Evolutionary conservation across 2,113 vertebrate genomes (phyloP), one percentile per base, ranked within the genome.

Genomic region (Xiphophorus hellerii): DNA sequence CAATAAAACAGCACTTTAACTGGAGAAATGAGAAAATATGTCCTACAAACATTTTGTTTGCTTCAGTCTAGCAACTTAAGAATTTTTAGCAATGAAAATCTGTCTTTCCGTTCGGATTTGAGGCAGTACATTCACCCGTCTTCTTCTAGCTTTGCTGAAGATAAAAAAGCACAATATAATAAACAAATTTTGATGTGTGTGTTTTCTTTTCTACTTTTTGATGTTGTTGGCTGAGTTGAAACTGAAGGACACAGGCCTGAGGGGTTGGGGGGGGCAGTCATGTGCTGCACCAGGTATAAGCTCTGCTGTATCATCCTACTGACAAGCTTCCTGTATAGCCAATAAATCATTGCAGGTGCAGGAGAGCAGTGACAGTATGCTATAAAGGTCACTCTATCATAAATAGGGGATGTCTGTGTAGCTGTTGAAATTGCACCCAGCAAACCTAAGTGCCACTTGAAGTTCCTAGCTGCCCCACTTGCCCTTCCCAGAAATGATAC

Each of bases 271-370:
- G 12, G 15, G 17, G 44, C 15, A 42, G 62, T 79, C 77, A 90
- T 77, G 64, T 78, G 77, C 75, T 69, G 73, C 78, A 48, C 76
- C 5, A 0, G 15, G 72, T 73, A 80, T 73, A 89, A 82, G 81
- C 13, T 37, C 71, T 5, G 0, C 61, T 20, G 33, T 77, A 84
- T 82, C 85, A 80, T 73, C 84, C 28, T n/a, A 37, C 79, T 71
- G 74, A 82, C 73, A 78, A 71, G 78, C 58, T 35, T 79, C 75
- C 77, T 81, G 71, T 80, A n/a, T 22, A 71, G 79, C 84, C 89
- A 77, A 88, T 89, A 91, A 92, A 93, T 91, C 90, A 89, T 62
- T 77, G 84, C 83, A 86, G 85, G 80, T 86, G 84, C 76, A 68
- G 69, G 73, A 74, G 86, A 86, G 80, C 83, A 33, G 73, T 69